These are phyloP conservation scores for Chelonia mydas DNA, from an alignment of 2,797 vertebrate genomes.

Conservation along the genomic window DNA sequence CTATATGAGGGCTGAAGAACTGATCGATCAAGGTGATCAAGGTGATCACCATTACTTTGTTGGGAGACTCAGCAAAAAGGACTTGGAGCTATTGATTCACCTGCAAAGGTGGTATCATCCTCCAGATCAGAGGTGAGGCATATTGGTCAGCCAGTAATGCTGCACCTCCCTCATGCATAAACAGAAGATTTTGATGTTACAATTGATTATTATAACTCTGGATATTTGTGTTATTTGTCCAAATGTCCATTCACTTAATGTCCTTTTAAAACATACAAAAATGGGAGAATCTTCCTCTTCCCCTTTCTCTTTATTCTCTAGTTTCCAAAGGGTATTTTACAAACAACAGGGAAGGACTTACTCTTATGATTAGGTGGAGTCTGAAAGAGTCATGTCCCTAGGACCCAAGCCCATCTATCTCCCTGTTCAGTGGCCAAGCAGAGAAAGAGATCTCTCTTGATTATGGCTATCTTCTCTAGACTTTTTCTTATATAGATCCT, in stretches of 20 bases:
- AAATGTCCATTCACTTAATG: background rate
- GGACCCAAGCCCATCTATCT: accelerated
- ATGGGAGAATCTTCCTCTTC: background rate
- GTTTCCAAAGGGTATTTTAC: background rate
- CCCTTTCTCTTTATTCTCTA: accelerated
- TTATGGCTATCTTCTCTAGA: background rate
- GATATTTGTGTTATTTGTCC: accelerated
- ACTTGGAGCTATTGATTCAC: background rate
- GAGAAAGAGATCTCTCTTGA: background rate
- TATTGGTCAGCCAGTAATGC: background rate
- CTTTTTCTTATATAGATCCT: background rate
- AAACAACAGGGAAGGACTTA: background rate
- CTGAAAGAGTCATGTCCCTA: background rate
- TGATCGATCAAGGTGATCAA: too few relatives aligned
- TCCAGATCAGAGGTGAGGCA: background rate
- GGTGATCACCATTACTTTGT: background rate
- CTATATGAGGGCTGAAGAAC: too few relatives aligned
- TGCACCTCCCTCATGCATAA: background rate
- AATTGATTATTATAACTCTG: background rate
- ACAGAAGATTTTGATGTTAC: accelerated
- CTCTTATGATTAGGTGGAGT: background rate
- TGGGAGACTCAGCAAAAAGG: background rate
- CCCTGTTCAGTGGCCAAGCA: background rate
- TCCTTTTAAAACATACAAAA: background rate
- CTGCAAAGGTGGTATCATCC: background rate